Base-by-base conservation (phyloP, 2,888 invertebrate genomes). In the Pemphredon lugubris region DNA sequence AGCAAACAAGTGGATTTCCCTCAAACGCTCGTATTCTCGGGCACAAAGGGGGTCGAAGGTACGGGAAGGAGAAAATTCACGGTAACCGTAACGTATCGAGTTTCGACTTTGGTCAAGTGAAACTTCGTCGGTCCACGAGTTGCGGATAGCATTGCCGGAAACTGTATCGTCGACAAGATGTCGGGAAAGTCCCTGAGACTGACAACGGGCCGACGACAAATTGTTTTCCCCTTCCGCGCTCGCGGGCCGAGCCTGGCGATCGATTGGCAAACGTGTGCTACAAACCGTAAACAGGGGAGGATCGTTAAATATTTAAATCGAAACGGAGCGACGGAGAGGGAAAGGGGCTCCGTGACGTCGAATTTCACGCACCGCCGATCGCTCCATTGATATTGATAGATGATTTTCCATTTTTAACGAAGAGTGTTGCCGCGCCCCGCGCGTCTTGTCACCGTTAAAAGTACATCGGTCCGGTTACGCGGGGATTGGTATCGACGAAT, bases 161-260 rank as follows among this genome's bases (percentile, higher is more conserved):
- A 32, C 34, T 21, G 45, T 50, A 60, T 77, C 21, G 55, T 40
- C 55, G 58, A 72, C 72, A 75, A 60, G 72, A 79, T 68, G 72
- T 73, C 68, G 60, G 45, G 47, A 34, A 79, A 68, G 61, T 65
- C 32, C 16, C 55, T 51, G 75, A 63, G 66, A 66, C 59, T 73
- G 79, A 72, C 68, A 63, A 67, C 47, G 44, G 53, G 45, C 30
- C 45, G 55, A 55, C 60, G 66, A 75, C 75, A 74, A 78, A 77
- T 75, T 78, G 66, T 75, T 67, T 67, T 70, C 44, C 50, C 45
- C 32, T 39, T 23, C 58, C 37, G n/a, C 58, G 55, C 18, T 53
- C 42, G 11, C 13, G 11, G 18, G 16, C 14, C 6, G 37, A 26
- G 45, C 7, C 23, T 5, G 48, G 7, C 9, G 26, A 16, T 20